Conservation (phyloP, 2,113 vertebrate genomes). For the Lepus europaeus region DNA sequence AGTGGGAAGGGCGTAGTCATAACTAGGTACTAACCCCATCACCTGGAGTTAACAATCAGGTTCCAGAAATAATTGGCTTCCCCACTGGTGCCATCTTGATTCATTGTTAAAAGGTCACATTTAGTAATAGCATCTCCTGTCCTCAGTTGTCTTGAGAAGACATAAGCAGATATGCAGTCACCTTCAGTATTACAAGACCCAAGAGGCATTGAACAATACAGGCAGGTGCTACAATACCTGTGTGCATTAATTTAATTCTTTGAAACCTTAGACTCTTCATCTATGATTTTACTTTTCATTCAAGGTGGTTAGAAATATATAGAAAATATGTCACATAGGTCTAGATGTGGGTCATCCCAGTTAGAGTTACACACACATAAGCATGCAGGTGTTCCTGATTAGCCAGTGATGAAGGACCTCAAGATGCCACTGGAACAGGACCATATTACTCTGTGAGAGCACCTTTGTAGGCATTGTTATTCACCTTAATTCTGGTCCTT, state of each 20-base stretch:
- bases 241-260: background rate
- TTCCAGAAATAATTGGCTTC: background rate
- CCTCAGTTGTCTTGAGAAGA: background rate
- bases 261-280: background rate
- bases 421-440: background rate
- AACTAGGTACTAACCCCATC: background rate
- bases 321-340: background rate
- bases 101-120: background rate
- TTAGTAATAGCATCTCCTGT: background rate
- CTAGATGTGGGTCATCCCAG: background rate
- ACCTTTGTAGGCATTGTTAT: background rate
- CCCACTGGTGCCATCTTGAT: background rate
- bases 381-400: background rate
- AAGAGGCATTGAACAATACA: background rate
- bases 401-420: background rate
- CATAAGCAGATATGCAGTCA: background rate
- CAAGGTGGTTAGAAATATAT: background rate
- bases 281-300: background rate
- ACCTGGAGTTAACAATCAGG: background rate
- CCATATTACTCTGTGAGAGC: background rate
- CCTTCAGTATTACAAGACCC: background rate
- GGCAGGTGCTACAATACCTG: background rate
- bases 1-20: background rate
- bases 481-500: conserved; percentile 18
- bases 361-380: background rate